phyloP scores from a whole-genome alignment of 2,113 vertebrate species.

The Osmerus mordax region DNA sequence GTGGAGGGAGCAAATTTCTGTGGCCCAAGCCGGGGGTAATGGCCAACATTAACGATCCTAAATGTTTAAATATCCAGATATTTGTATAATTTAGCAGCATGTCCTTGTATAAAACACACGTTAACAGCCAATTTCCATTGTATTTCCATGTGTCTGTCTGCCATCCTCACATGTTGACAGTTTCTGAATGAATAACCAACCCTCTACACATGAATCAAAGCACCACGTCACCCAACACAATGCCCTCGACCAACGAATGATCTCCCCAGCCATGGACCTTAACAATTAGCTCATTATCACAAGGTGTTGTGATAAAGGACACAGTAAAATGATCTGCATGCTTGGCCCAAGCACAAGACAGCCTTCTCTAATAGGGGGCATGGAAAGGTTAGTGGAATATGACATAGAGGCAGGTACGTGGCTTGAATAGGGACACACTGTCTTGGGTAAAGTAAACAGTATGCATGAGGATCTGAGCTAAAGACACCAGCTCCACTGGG shows the following conservation, averaged over 20 bases:
- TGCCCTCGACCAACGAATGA: too few species aligned
- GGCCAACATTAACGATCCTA: neutral
- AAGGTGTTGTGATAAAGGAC: constrained; percentile 1
- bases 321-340: neutral
- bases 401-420: too few species aligned
- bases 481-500: too few species aligned
- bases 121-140: neutral
- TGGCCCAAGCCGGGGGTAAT: constrained; percentile 14
- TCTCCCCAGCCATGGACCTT: neutral
- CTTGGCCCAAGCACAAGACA: constrained; percentile 9
- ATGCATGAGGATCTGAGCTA: too few species aligned
- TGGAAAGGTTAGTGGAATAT: too few species aligned
- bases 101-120: neutral
- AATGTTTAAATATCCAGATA: constrained; percentile 3
- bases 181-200: neutral
- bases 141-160: neutral
- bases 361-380: constrained; percentile 12
- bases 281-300: constrained; percentile 10
- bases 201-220: neutral
- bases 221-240: too few species aligned
- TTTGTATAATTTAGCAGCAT: neutral
- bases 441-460: too few species aligned
- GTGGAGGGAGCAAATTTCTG: constrained; percentile 22
- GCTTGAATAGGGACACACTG: too few species aligned
- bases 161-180: neutral